Base-by-base conservation (phyloP, 2,797 vertebrate genomes). In the Lagocephalus sceleratus region DNA sequence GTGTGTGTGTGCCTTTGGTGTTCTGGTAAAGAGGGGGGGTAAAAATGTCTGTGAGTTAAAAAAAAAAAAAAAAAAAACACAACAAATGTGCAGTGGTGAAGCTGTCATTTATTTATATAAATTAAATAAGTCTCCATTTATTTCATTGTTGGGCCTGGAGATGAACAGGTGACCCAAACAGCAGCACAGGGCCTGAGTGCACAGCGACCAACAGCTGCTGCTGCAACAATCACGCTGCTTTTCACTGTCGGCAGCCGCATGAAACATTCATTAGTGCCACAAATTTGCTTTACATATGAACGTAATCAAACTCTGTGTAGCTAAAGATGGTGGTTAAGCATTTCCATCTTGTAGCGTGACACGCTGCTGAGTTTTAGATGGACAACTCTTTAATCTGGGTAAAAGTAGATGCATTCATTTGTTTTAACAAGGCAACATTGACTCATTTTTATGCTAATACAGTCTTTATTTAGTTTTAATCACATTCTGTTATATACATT, bases 151-250 rank as follows among this genome's bases (percentile, higher is more conserved):
- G 8, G 20, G 15, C 21, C 26, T 23, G 32, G 14, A 41, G n/a
- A 51, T 16, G 20, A 26, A 3, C 17, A n/a, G 23, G 10, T 22
- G 45, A 43, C 39, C 44, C 25, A 35, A 39, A 16, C 20, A 43
- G 49, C 38, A 15, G 44, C 6, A 14, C 10, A 16, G 29, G 14
- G 47, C 47, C 26, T 44, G 22, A 47, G 52, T 29, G 44, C 38
- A 53, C 49, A 43, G 14, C 9, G 43, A 29, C 47, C 47, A 47
- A 17, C 47, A 45, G 32, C 15, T n/a, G 40, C 26, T 23, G 20
- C 60, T 46, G 20, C 39, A 19, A 23, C 20, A 10, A 1, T 32
- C 14, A 0, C n/a, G 29, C 32, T 63, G 61, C 12, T 35, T 23
- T n/a, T n/a, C n/a, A n/a, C n/a, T n/a, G n/a, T 41, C 49, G 14